phyloP scores from a whole-genome alignment of 2,888 invertebrate species.

The Eilema caniola region DNA sequence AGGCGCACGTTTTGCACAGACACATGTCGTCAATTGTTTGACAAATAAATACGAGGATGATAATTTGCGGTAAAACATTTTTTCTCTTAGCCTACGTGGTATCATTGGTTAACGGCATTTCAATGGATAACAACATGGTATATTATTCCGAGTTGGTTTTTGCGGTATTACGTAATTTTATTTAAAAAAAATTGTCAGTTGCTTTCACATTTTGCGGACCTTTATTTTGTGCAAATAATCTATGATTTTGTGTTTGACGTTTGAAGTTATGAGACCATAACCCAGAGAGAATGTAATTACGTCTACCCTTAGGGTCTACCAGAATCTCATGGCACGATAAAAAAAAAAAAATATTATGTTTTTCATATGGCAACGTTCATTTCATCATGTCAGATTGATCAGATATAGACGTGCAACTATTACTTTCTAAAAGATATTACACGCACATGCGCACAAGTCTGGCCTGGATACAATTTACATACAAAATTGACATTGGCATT shows the following conservation, averaged over 20 bases:
- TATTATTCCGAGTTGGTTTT: not conserved
- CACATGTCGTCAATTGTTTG: slow-evolving; percentile 9
- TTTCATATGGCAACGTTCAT: too few species aligned
- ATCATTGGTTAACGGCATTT: not conserved
- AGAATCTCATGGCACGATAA: too few species aligned
- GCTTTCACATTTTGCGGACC: not conserved
- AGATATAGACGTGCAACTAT: too few species aligned
- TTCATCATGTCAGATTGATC: too few species aligned
- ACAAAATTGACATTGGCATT: too few species aligned
- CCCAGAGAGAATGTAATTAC: not conserved
- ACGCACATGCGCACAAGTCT: too few species aligned
- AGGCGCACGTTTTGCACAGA: slow-evolving; percentile 17
- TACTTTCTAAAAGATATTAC: too few species aligned
- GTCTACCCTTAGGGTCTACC: too few species aligned
- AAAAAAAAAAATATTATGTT: too few species aligned
- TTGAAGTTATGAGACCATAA: not conserved
- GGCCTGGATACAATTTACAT: too few species aligned
- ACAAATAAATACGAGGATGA: slow-evolving; percentile 12
- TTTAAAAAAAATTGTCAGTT: not conserved
- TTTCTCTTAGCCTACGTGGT: not conserved
- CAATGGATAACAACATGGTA: not conserved
- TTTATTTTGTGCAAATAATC: not conserved
- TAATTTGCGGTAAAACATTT: slow-evolving; percentile 42
- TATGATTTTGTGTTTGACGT: not conserved
- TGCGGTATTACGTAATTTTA: not conserved